A percentile compares a stretch with the other conserved stretches of the same genome.
These are phyloP conservation scores for Odontocerum albicorne DNA, from an alignment of 2,888 invertebrate species.

Conservation along the genomic window DNA sequence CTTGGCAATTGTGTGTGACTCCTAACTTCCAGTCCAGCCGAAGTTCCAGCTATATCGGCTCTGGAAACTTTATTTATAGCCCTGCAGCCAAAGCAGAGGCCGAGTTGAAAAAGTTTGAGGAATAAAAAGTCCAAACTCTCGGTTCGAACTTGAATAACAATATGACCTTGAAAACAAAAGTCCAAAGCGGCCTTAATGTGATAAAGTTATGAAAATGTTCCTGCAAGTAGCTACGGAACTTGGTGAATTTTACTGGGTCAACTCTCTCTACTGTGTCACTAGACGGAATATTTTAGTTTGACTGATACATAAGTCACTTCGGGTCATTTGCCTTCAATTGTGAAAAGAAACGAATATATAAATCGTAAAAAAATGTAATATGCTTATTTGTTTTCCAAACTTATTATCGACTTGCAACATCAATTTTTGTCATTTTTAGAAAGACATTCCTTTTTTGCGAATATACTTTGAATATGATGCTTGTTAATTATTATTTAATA, in stretches of 20 bases:
- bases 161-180: constrained; percentile 37
- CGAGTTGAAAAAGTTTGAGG: constrained; percentile 31
- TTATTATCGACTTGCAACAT: no score
- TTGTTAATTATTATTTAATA: no score
- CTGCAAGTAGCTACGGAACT: constrained; percentile 7
- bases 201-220: constrained; percentile 33
- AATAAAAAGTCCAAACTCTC: constrained; percentile 32
- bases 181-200: constrained; percentile 31
- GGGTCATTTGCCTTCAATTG: no score
- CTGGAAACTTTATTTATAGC: constrained; percentile 32
- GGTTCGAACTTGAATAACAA: constrained; percentile 36
- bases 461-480: no score
- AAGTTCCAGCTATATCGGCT: constrained; percentile 21
- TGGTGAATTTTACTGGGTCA: constrained; percentile 13
- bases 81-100: constrained; percentile 19
- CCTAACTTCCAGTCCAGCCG: constrained; percentile 15
- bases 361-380: no score
- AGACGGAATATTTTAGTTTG: not conserved
- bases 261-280: no score
- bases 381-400: no score
- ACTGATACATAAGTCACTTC: not conserved
- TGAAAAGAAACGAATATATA: no score
- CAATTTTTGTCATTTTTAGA: no score
- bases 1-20: constrained; percentile 32
- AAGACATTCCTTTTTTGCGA: no score